phyloP scores from a whole-genome alignment of 2,797 vertebrate genomes.

The Neoniphon sammara region DNA sequence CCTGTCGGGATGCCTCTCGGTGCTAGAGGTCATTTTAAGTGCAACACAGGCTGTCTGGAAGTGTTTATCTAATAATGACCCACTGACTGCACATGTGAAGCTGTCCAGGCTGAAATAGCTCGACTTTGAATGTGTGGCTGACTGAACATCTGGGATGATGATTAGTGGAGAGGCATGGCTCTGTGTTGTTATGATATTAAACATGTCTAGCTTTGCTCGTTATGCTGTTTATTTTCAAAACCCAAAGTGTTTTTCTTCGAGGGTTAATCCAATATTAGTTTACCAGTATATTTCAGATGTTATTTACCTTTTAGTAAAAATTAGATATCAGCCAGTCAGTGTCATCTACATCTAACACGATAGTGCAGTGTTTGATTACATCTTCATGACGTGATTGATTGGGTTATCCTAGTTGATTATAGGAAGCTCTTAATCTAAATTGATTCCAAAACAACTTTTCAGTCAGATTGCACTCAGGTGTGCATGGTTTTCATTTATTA shows the following conservation, averaged over 20 bases:
- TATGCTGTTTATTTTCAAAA: slow-evolving; percentile 20
- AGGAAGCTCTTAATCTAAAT: background rate
- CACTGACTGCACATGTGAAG: slow-evolving; percentile 62
- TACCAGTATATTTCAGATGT: no score
- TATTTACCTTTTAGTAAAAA: no score
- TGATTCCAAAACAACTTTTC: background rate
- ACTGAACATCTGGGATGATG: slow-evolving; percentile 58
- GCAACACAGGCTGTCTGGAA: slow-evolving; percentile 63
- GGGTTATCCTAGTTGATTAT: background rate
- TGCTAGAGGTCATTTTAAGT: slow-evolving; percentile 52
- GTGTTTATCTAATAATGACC: slow-evolving; percentile 69
- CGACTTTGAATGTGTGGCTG: slow-evolving; percentile 29
- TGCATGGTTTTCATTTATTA: background rate
- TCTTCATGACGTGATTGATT: no score
- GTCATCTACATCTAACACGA: no score
- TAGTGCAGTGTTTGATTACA: no score
- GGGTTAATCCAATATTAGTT: background rate
- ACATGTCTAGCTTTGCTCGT: slow-evolving; percentile 2
- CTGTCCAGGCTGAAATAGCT: slow-evolving; percentile 61
- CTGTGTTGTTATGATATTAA: slow-evolving; percentile 44
- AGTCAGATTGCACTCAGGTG: background rate
- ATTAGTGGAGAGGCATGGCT: slow-evolving; percentile 53
- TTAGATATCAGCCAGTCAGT: no score
- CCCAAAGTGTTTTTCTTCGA: background rate
- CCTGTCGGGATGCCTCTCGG: slow-evolving; percentile 24